Conservation (phyloP, 2,113 vertebrate genomes). For the Solea senegalensis region DNA sequence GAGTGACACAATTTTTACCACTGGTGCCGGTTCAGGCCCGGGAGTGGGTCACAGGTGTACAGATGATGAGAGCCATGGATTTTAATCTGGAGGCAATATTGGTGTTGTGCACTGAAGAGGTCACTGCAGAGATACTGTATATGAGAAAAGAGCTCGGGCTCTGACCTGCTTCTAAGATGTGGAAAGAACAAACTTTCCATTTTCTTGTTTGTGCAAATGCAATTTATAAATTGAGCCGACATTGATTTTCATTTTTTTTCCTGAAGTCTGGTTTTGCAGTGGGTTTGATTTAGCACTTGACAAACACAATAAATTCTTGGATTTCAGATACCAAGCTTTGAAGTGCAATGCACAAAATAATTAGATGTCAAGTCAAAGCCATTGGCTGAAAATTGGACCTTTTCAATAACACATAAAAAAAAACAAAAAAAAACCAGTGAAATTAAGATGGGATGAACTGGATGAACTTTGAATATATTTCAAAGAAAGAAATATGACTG, state of each 20-base stretch:
- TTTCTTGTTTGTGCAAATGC: constrained; percentile 39
- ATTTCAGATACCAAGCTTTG: constrained; percentile 23
- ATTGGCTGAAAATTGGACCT: constrained; percentile 10
- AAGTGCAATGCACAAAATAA: constrained; percentile 40
- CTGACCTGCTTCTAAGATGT: constrained; percentile 12
- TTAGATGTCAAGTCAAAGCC: constrained; percentile 25
- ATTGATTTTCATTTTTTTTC: constrained; percentile 1
- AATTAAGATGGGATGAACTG: constrained; percentile 6
- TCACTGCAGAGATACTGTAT: constrained; percentile 39
- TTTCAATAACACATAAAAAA: constrained; percentile 22
- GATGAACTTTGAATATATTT: constrained; percentile 26
- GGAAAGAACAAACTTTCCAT: constrained; percentile 33
- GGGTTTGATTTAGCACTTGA: constrained; percentile 42
- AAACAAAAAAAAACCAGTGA: background rate
- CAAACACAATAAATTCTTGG: constrained; percentile 34
- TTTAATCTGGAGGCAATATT: constrained; percentile 69
- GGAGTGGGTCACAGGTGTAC: constrained; percentile 71
- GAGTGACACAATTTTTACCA: constrained; percentile 40
- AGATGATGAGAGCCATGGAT: constrained; percentile 60
- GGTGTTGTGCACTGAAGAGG: constrained; percentile 38
- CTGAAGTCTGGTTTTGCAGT: constrained; percentile 21
- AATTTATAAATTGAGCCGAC: constrained; percentile 34
- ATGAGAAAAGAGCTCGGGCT: constrained; percentile 20
- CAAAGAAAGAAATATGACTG: background rate
- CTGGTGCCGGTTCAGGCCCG: constrained; percentile 2